These are phyloP conservation scores for Oasisia sp. DNA, from an alignment of 2,888 invertebrate genomes.

Conservation along the genomic window DNA sequence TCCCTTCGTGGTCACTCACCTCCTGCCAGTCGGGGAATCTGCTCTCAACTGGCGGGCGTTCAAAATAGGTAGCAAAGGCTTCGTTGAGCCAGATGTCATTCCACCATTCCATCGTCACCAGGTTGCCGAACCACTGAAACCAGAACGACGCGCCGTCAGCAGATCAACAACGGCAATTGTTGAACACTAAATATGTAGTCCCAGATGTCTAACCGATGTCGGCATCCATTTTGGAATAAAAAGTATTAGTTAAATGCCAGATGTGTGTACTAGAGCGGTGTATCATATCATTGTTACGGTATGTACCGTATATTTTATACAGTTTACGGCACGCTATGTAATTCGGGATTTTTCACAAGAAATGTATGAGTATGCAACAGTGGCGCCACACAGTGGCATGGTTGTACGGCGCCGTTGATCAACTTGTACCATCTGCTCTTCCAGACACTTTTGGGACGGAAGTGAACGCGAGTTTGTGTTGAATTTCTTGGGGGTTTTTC, in stretches of 20 bases:
- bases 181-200: background rate
- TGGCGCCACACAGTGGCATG: too few relatives aligned
- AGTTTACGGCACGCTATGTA: too few relatives aligned
- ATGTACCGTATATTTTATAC: too few relatives aligned
- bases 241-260: background rate
- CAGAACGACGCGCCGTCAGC: conserved; percentile 14
- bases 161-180: conserved; percentile 39
- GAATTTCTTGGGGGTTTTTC: too few relatives aligned
- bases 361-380: too few relatives aligned
- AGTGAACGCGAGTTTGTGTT: too few relatives aligned
- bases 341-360: too few relatives aligned
- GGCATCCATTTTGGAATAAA: background rate
- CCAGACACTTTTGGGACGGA: too few relatives aligned
- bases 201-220: background rate
- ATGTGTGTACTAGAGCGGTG: background rate
- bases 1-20: conserved; percentile 38
- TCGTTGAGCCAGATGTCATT: background rate
- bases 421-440: too few relatives aligned
- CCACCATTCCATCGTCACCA: conserved; percentile 21
- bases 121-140: conserved; percentile 44
- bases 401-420: too few relatives aligned
- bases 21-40: conserved; percentile 42
- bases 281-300: too few relatives aligned
- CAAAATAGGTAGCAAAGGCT: background rate
- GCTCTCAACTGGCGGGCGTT: background rate